These are phyloP conservation scores for Cyanocitta stelleri DNA, from an alignment of 2,113 vertebrate genomes.

Conservation along the genomic window DNA sequence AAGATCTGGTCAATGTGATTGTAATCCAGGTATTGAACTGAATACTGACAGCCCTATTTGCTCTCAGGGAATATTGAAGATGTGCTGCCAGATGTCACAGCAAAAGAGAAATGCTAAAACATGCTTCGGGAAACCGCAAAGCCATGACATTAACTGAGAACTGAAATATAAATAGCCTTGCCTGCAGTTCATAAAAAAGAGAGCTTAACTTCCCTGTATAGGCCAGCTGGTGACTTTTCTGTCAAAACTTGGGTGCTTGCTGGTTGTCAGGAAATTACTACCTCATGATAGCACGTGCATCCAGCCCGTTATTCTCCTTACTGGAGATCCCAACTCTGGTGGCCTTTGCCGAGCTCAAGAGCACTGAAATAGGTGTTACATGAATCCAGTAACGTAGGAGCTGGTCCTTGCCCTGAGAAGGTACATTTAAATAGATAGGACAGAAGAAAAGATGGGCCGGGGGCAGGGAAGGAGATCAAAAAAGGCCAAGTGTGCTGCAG, in stretches of 20 bases:
- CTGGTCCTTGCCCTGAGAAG: neutral
- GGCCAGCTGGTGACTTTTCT: neutral
- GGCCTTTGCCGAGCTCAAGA: neutral
- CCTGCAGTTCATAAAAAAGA: neutral
- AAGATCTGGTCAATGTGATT: neutral
- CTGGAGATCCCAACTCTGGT: neutral
- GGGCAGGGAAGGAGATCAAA: neutral
- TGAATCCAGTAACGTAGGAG: neutral
- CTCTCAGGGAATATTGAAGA: neutral
- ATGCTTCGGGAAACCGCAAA: neutral
- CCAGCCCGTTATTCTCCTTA: neutral
- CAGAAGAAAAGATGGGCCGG: neutral
- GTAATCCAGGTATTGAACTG: neutral
- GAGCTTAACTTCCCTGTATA: neutral
- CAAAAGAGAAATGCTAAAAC: neutral
- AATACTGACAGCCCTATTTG: neutral
- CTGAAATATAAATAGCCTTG: neutral
- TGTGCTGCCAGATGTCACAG: neutral
- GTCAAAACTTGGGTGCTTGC: neutral
- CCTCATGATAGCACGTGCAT: accelerated
- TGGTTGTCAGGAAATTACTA: neutral
- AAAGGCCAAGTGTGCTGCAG: neutral
- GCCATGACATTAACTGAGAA: neutral
- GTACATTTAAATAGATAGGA: neutral
- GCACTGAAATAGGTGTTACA: neutral